Evolutionary conservation across 2,797 vertebrate species (phyloP).

Genomic region (Xenentodon cancila): DNA sequence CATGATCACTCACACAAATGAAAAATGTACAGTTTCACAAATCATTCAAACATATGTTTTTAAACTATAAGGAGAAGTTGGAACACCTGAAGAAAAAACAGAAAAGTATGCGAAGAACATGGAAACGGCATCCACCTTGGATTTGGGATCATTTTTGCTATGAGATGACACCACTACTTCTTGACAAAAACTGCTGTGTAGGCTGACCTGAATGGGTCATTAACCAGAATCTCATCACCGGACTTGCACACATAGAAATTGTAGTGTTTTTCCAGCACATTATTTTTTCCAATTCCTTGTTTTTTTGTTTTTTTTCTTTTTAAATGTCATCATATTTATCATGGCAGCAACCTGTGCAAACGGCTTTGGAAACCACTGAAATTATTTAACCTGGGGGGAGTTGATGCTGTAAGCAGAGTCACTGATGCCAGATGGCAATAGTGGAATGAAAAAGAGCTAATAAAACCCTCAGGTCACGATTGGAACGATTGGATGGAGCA

Average conservation of each 20-base stretch:
- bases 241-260: too few species aligned
- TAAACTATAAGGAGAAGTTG: neutral
- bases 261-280: too few species aligned
- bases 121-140: neutral
- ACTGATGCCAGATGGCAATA: constrained; percentile 74
- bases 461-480: constrained; percentile 69
- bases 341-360: constrained; percentile 37
- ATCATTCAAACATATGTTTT: neutral
- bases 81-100: neutral
- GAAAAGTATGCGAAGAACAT: neutral
- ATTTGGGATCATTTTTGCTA: too few species aligned
- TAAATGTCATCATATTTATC: neutral
- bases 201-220: too few species aligned
- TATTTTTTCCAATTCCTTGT: too few species aligned
- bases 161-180: too few species aligned
- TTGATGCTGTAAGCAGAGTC: constrained; percentile 66
- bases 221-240: too few species aligned
- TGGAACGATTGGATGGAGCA: constrained; percentile 49
- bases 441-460: constrained; percentile 59
- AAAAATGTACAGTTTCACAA: too few species aligned
- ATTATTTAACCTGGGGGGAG: constrained; percentile 59
- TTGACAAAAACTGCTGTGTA: too few species aligned
- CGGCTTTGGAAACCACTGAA: constrained; percentile 57
- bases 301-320: too few species aligned
- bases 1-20: too few species aligned